A percentile compares a stretch with the other conserved stretches of the same genome.
These are phyloP conservation scores for Clupea harengus DNA, from an alignment of 2,113 vertebrate species.

Conservation along the genomic window DNA sequence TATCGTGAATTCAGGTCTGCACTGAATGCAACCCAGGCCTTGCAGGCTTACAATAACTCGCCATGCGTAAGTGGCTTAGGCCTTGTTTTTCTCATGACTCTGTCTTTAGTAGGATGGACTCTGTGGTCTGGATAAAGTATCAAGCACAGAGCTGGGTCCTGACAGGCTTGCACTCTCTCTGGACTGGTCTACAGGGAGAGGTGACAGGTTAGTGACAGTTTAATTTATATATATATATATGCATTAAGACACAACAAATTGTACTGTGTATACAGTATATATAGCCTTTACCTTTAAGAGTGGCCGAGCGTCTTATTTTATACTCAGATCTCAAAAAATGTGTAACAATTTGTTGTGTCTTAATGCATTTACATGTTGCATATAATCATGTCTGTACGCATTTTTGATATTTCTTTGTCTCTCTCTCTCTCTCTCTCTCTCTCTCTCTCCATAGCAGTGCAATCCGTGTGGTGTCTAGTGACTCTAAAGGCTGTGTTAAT, in stretches of 20 bases:
- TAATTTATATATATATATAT: too few relatives aligned
- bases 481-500: slow-evolving; percentile 83
- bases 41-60: not conserved
- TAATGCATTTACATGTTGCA: not conserved
- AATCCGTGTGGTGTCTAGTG: slow-evolving; percentile 83
- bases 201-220: slow-evolving; percentile 71
- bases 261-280: too few relatives aligned
- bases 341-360: not conserved
- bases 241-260: too few relatives aligned
- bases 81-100: slow-evolving; percentile 19
- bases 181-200: slow-evolving; percentile 89
- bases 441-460: slow-evolving; percentile 61
- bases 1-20: not conserved
- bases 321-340: too few relatives aligned
- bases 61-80: not conserved
- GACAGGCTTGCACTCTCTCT: slow-evolving; percentile 84
- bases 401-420: too few relatives aligned
- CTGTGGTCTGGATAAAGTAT: slow-evolving; percentile 67
- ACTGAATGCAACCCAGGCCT: not conserved
- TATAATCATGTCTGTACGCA: not conserved
- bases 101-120: slow-evolving; percentile 77
- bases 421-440: too few relatives aligned
- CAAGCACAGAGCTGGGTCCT: slow-evolving; percentile 67
- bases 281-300: not conserved
- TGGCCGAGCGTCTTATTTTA: not conserved